Percentiles rank a stretch among this genome's conserved stretches.
phyloP scores from a whole-genome alignment of 2,888 invertebrate genomes.

The Diploptera punctata region DNA sequence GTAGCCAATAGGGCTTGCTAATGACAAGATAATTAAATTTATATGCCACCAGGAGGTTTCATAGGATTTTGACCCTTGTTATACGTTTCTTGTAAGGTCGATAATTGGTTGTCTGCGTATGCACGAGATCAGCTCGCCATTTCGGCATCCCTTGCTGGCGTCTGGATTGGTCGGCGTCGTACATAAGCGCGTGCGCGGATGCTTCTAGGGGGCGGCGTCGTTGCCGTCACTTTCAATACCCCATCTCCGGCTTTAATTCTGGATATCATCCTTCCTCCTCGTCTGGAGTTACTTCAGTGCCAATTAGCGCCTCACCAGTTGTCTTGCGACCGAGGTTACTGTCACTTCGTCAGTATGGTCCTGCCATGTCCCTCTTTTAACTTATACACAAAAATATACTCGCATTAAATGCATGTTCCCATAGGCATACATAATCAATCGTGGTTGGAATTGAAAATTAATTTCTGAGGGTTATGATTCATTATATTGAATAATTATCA shows the following conservation, averaged over 20 bases:
- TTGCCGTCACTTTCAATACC: constrained; percentile 29
- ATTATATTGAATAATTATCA: too few species aligned
- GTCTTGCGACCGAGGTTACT: too few species aligned
- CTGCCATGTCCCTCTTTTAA: too few species aligned
- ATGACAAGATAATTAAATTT: constrained; percentile 41
- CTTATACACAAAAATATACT: too few species aligned
- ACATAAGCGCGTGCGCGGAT: constrained; percentile 34
- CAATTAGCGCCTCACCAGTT: constrained; percentile 24
- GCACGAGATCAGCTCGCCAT: constrained; percentile 40
- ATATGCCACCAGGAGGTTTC: constrained; percentile 8
- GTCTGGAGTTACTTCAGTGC: neutral
- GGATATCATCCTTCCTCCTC: constrained; percentile 36
- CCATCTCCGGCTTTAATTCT: constrained; percentile 40
- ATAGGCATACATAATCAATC: too few species aligned
- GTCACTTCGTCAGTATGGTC: too few species aligned
- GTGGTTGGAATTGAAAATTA: too few species aligned
- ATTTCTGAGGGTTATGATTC: too few species aligned
- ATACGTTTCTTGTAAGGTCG: constrained; percentile 37
- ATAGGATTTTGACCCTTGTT: constrained; percentile 34
- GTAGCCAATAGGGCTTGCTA: constrained; percentile 37
- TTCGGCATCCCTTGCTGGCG: constrained; percentile 39
- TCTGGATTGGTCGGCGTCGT: constrained; percentile 38
- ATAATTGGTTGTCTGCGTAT: constrained; percentile 39
- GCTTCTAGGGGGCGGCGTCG: constrained; percentile 32
- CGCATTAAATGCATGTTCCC: too few species aligned